Conservation (phyloP, 2,113 vertebrate genomes). For the Orycteropus afer region DNA sequence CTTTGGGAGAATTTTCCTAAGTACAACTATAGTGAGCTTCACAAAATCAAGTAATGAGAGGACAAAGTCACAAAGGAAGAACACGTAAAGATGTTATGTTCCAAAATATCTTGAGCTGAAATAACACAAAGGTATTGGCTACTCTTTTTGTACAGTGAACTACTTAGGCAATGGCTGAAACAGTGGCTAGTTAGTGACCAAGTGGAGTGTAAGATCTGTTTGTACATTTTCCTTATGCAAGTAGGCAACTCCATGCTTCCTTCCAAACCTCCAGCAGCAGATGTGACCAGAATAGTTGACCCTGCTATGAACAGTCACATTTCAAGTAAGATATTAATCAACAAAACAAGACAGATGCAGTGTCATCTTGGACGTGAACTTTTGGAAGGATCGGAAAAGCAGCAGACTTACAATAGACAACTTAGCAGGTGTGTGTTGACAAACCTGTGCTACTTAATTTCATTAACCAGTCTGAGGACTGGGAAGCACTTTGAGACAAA, state of each 20-base stretch:
- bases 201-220: background rate
- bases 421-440: conserved; percentile 1
- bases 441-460: conserved; percentile 38
- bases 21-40: background rate
- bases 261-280: background rate
- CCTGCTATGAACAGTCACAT: background rate
- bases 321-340: background rate
- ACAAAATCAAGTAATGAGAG: background rate
- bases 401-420: background rate
- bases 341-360: background rate
- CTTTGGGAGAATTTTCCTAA: background rate
- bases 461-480: background rate
- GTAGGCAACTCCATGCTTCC: no score
- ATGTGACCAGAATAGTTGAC: background rate
- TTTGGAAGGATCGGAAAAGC: background rate
- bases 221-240: background rate
- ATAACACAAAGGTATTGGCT: background rate
- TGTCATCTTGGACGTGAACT: background rate
- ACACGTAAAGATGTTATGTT: background rate
- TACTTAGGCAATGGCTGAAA: background rate
- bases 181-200: background rate
- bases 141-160: background rate
- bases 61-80: background rate
- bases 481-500: conserved; percentile 75
- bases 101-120: background rate